Conservation (phyloP, 2,797 vertebrate genomes). For the Paguma larvata region DNA sequence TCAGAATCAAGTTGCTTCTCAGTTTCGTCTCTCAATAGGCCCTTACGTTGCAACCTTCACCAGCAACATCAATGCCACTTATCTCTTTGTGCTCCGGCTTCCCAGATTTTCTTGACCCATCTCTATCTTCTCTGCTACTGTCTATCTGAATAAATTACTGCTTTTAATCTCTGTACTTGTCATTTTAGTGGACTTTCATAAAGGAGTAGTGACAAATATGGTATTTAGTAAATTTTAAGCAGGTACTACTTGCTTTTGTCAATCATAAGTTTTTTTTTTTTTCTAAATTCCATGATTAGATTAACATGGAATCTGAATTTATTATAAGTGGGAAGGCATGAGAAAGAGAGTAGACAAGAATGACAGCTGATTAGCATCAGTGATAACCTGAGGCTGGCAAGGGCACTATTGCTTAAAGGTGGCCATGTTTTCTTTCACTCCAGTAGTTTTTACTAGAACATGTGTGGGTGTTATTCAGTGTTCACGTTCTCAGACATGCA, state of each 20-base stretch:
- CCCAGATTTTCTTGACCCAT: background rate
- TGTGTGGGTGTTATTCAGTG: background rate
- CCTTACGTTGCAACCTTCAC: background rate
- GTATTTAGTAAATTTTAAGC: background rate
- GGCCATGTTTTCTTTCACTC: background rate
- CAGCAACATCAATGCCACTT: background rate
- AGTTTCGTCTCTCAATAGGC: background rate
- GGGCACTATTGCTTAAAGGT: background rate
- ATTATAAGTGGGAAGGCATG: background rate
- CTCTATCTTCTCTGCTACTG: background rate
- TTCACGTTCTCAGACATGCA: background rate
- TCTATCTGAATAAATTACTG: background rate
- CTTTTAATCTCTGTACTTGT: background rate
- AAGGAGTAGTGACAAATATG: background rate
- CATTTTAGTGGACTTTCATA: background rate
- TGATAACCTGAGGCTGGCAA: background rate
- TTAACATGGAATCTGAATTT: slow-evolving; percentile 10
- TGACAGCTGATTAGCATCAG: background rate
- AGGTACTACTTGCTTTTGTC: background rate
- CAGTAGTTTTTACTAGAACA: slow-evolving; percentile 16
- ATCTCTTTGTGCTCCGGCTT: slow-evolving; percentile 2
- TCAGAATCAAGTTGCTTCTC: background rate
- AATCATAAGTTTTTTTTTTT: background rate
- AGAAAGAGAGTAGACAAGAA: background rate
- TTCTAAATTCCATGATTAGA: background rate